Conservation (phyloP, 2,113 vertebrate species). For the Brachyistius frenatus region DNA sequence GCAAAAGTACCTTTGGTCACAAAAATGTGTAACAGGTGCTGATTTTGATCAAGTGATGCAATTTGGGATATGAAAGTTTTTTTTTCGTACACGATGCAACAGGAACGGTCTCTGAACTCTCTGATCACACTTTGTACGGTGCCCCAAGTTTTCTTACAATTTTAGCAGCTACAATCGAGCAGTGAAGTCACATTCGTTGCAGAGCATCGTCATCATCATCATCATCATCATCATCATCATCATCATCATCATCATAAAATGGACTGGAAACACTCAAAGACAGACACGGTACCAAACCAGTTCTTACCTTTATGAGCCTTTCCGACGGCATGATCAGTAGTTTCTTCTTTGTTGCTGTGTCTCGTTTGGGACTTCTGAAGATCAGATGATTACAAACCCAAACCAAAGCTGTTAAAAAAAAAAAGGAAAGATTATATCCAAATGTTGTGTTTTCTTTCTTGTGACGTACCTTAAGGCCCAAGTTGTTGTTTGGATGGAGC, state of each 20-base stretch:
- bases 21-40: no score
- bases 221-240: no score
- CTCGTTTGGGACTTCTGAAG: constrained; percentile 5
- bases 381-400: constrained; percentile 26
- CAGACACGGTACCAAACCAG: background rate
- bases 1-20: no score
- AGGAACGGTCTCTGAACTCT: no score
- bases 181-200: no score
- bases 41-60: no score
- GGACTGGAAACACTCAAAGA: no score
- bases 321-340: constrained; percentile 31
- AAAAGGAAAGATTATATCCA: constrained; percentile 11
- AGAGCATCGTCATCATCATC: no score
- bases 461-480: constrained; percentile 16
- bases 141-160: background rate
- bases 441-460: constrained; percentile 7
- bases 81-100: no score
- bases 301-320: background rate
- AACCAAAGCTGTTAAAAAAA: constrained; percentile 51
- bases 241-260: no score
- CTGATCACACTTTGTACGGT: no score
- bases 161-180: background rate
- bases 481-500: constrained; percentile 8
- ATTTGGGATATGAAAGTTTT: no score
- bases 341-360: constrained; percentile 45